A percentile compares a stretch with the other conserved stretches of the same genome.
Evolutionary conservation across 2,113 vertebrate species (phyloP).

Genomic region (Formicarius rufipectus): DNA sequence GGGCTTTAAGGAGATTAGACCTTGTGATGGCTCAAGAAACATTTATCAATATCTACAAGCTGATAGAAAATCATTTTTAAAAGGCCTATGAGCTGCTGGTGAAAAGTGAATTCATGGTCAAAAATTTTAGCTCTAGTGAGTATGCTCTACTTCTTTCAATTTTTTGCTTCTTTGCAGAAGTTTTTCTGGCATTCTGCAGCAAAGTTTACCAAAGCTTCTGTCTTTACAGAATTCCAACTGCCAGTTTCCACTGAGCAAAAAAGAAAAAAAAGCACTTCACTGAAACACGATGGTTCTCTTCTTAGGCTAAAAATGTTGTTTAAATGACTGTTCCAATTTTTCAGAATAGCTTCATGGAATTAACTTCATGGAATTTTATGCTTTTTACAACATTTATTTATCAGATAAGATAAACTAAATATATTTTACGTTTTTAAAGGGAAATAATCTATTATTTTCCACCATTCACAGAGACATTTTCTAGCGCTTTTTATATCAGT

Average conservation of each 20-base stretch:
- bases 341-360: neutral
- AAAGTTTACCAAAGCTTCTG: neutral
- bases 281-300: neutral
- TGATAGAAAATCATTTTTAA: neutral
- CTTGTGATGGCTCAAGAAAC: neutral
- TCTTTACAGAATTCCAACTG: neutral
- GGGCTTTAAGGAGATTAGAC: neutral
- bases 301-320: neutral
- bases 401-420: neutral
- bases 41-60: neutral
- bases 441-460: neutral
- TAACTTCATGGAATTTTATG: fast-evolving
- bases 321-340: neutral
- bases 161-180: neutral
- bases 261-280: neutral
- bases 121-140: neutral
- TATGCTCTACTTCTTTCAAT: neutral
- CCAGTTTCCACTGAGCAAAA: neutral
- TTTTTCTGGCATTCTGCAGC: neutral
- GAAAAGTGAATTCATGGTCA: neutral
- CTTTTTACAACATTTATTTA: neutral
- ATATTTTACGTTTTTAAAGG: neutral
- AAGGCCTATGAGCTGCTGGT: neutral
- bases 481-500: neutral
- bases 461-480: neutral